These are phyloP conservation scores for Plutomurus gul DNA, from an alignment of 1,140 invertebrate species.

Conservation along the genomic window DNA sequence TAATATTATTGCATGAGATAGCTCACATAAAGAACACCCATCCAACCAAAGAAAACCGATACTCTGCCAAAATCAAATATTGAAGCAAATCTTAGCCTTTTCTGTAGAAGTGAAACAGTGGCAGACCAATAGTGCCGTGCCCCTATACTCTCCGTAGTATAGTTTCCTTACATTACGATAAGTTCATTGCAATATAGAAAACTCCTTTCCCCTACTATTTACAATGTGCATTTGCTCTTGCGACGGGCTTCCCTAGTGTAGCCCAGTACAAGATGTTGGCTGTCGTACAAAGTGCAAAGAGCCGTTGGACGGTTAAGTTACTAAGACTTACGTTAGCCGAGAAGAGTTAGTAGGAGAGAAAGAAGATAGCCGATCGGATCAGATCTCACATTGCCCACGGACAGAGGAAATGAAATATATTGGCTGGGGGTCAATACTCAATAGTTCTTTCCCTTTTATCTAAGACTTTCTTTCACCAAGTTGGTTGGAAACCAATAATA, in stretches of 20 bases:
- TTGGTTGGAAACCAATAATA: constrained; percentile 21
- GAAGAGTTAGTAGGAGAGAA: not conserved
- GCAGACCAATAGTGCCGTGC: too few species aligned
- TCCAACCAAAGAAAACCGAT: constrained; percentile 20
- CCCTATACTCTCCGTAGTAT: too few species aligned
- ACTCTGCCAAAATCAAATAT: constrained; percentile 27
- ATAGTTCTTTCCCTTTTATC: constrained; percentile 22
- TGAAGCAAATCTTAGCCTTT: constrained; percentile 21
- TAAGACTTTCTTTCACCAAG: constrained; percentile 7
- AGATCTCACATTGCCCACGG: constrained; percentile 16
- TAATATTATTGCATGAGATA: constrained; percentile 16
- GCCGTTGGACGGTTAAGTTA: not conserved
- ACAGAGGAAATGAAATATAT: constrained; percentile 19
- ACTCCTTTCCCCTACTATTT: too few species aligned
- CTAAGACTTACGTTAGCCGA: not conserved
- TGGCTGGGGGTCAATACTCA: constrained; percentile 16
- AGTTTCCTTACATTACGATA: too few species aligned
- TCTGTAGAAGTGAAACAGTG: too few species aligned
- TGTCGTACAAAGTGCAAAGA: not conserved
- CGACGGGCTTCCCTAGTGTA: too few species aligned
- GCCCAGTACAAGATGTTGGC: not conserved
- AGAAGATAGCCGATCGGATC: not conserved
- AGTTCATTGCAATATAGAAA: too few species aligned
- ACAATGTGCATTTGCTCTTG: too few species aligned
- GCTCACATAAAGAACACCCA: constrained; percentile 22